Conservation (phyloP, 1,140 invertebrate genomes). For the Condylostylus longicornis region DNA sequence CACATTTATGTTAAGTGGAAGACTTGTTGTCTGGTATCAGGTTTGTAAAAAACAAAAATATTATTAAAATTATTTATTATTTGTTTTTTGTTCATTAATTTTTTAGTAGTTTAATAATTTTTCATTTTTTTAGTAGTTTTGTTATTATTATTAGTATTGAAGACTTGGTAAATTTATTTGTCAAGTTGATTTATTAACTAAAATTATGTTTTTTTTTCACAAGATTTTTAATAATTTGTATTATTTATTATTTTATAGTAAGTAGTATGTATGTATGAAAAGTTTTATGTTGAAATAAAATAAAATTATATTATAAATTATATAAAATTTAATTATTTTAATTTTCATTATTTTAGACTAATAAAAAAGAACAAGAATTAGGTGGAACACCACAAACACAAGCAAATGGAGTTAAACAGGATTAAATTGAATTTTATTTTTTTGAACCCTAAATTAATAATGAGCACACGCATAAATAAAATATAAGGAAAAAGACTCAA, state of each 20-base stretch:
- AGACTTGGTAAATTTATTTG: too few species aligned
- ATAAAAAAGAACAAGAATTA: slow-evolving; percentile 37
- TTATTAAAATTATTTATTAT: not conserved
- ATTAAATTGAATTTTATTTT: slow-evolving; percentile 30
- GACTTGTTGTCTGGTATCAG: slow-evolving; percentile 59
- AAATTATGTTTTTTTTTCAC: too few species aligned
- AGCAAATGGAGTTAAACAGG: slow-evolving; percentile 47
- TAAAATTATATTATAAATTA: not conserved
- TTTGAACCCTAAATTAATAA: not conserved
- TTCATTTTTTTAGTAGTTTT: not conserved
- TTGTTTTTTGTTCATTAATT: not conserved
- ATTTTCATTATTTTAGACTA: slow-evolving; percentile 38
- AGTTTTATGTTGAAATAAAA: not conserved
- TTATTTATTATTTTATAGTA: too few species aligned
- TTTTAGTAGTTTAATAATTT: too few species aligned
- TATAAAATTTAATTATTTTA: slow-evolving; percentile 3
- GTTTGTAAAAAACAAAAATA: slow-evolving; percentile 3
- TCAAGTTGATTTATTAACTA: too few species aligned
- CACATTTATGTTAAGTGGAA: slow-evolving; percentile 85
- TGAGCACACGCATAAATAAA: too few species aligned
- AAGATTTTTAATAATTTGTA: too few species aligned
- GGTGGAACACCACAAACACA: slow-evolving; percentile 35
- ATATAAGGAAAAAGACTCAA: too few species aligned
- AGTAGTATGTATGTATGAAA: not conserved
- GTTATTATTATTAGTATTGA: not conserved